Evolutionary conservation across 2,888 invertebrate genomes (phyloP).

Genomic region (Andrena minutula): DNA sequence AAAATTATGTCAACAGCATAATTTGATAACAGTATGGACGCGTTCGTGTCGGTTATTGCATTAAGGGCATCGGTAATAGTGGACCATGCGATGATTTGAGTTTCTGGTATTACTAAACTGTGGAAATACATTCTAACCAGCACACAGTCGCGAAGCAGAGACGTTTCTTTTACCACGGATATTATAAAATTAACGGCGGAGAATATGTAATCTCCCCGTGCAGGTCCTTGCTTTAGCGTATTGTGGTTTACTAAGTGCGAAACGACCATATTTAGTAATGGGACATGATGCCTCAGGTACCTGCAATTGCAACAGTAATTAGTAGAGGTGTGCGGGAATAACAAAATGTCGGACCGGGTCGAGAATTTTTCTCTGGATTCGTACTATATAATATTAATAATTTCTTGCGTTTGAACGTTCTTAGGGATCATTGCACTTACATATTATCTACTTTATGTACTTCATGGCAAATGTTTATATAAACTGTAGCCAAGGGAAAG

Average conservation of each 20-base stretch:
- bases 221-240: conserved; percentile 75
- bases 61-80: conserved; percentile 56
- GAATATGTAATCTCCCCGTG: conserved; percentile 78
- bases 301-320: conserved; percentile 47
- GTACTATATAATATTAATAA: too few relatives aligned
- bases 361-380: too few relatives aligned
- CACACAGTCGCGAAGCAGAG: not conserved
- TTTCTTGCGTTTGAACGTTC: too few relatives aligned
- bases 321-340: not conserved
- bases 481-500: conserved; percentile 78
- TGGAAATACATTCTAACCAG: conserved; percentile 46
- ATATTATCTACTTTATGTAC: conserved; percentile 64
- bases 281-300: conserved; percentile 2
- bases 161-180: conserved; percentile 31
- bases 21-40: conserved; percentile 49
- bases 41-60: conserved; percentile 2
- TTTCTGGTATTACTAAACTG: conserved; percentile 59
- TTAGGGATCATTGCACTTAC: conserved; percentile 25
- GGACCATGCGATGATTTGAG: conserved; percentile 75
- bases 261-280: conserved; percentile 42
- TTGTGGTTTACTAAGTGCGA: conserved; percentile 68
- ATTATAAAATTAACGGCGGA: conserved; percentile 70
- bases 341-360: too few relatives aligned
- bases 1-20: conserved; percentile 37
- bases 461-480: conserved; percentile 71